These are phyloP conservation scores for Platygyra sinensis DNA, from an alignment of 64 coral and sea anemone genomes.

Conservation along the genomic window DNA sequence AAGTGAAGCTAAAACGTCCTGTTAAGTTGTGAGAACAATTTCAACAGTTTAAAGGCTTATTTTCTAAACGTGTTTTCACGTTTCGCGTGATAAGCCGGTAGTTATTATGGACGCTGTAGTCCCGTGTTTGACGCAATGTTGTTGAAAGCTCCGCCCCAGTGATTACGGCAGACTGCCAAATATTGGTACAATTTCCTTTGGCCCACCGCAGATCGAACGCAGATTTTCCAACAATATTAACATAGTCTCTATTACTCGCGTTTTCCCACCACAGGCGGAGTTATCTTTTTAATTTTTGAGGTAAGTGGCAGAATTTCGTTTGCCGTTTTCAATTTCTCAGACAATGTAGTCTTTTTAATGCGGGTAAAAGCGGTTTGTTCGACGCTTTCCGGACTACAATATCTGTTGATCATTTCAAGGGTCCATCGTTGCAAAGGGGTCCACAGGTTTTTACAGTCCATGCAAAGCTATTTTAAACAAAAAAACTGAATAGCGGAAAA, in stretches of 20 bases:
- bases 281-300: conserved; percentile 9
- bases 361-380: neutral
- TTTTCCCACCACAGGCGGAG: neutral
- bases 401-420: too few relatives aligned
- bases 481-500: too few relatives aligned
- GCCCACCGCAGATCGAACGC: conserved; percentile 6
- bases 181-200: conserved; percentile 31
- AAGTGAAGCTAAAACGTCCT: neutral
- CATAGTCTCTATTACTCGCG: neutral
- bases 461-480: too few relatives aligned
- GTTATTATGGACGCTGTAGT: neutral
- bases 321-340: neutral
- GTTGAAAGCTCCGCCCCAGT: conserved; percentile 14
- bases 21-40: neutral
- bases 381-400: neutral
- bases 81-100: neutral
- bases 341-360: neutral
- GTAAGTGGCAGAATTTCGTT: conserved; percentile 9
- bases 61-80: neutral
- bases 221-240: neutral
- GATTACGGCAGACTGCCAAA: conserved; percentile 21
- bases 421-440: too few relatives aligned
- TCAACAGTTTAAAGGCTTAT: neutral
- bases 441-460: too few relatives aligned
- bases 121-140: conserved; percentile 3